Evolutionary conservation across 2,888 invertebrate species (phyloP), one percentile per base, ranked within the genome.

Genomic region (Cenopis cana): DNA sequence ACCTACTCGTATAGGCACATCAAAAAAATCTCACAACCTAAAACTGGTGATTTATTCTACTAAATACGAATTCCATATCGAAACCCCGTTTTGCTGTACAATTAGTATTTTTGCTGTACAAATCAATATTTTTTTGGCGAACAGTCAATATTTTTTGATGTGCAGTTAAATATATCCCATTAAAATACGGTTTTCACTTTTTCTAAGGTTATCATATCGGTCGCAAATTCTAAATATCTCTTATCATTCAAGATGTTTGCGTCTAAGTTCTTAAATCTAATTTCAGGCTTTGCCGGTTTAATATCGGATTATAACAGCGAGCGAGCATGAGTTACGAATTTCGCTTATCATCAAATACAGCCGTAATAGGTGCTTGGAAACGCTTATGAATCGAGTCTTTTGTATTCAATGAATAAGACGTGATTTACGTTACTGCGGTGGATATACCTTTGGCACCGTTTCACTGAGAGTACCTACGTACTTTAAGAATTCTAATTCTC

Each of bases 381-480:
- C 52, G 55, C n/a, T 29, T 61, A 55, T 62, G 56, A 69, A 62
- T 56, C 24, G 36, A 56, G 62, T 62, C 62, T 64, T 62, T 64
- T 69, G 62, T 69, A 57, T 50, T 60, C 24, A 11, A n/a, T n/a
- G 56, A 38, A 69, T 36, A 64, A 62, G 55, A 56, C 49, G 24
- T 56, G 69, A 69, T 62, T 69, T 56, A 69, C n/a, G 36, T 38
- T 41, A 54, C 60, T 12, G 55, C 55, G 33, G 52, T 11, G 14
- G 54, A 29, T 33, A 29, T 5, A 46, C 20, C 10, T 49, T 55
- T 55, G 54, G n/a, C 20, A 55, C 41, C 10, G 10, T 52, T 38
- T 61, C 29, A 50, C 12, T 33, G 12, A 14, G n/a, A 46, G 46
- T 8, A 36, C 52, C 9, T 38, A 36, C 52, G 10, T 38, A 20